Conservation (phyloP, 2,888 invertebrate species). For the Aleiodes testaceus region DNA sequence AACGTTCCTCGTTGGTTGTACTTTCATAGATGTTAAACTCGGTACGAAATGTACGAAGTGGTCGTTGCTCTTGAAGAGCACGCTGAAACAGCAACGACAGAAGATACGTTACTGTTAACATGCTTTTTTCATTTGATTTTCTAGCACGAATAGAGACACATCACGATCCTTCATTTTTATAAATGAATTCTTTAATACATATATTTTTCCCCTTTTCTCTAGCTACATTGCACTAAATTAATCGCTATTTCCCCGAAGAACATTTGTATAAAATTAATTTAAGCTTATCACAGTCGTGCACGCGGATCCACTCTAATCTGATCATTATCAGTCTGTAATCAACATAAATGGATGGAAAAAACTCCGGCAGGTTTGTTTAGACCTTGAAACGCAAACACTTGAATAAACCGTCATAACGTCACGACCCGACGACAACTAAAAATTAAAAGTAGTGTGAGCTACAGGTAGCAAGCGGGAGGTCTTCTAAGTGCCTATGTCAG, state of each 20-base stretch:
- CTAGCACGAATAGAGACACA: constrained; percentile 13
- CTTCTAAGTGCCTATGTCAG: constrained; percentile 14
- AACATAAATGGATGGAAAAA: not conserved
- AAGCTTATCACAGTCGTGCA: constrained; percentile 14
- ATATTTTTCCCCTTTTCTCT: not conserved
- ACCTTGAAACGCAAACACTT: constrained; percentile 26
- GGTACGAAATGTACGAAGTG: constrained; percentile 85
- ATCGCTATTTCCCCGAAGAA: not conserved
- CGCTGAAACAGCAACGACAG: constrained; percentile 68
- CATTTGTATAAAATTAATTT: not conserved
- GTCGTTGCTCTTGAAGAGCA: constrained; percentile 74
- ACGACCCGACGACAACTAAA: not conserved
- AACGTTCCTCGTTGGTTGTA: constrained; percentile 79
- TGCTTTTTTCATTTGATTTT: constrained; percentile 43
- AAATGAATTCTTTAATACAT: not conserved
- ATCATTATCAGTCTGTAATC: constrained; percentile 4
- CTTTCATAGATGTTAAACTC: constrained; percentile 86
- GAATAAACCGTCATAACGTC: constrained; percentile 14
- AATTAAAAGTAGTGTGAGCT: constrained; percentile 6
- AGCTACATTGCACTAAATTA: no score
- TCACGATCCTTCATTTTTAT: not conserved
- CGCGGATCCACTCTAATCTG: not conserved
- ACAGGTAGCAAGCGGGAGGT: constrained; percentile 17
- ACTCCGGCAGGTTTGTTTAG: not conserved
- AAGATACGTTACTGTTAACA: constrained; percentile 62